Percentiles rank a stretch among this genome's conserved stretches.
Evolutionary conservation across 1,140 invertebrate genomes (phyloP).

Genomic region (Drusus annulatus): DNA sequence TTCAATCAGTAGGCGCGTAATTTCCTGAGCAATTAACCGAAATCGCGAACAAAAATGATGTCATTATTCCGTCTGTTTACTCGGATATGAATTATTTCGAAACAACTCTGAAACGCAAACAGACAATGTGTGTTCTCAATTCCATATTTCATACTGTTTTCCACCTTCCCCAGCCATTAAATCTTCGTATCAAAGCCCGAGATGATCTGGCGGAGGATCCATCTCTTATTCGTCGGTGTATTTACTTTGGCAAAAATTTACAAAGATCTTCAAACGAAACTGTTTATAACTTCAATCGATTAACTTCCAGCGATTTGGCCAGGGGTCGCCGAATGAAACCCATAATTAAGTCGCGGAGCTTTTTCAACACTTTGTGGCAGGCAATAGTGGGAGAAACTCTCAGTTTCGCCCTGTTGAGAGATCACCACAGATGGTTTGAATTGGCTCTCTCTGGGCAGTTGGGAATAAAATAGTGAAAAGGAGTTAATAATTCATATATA

Average conservation of each 20-base stretch:
- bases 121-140: slow-evolving; percentile 32
- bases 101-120: slow-evolving; percentile 27
- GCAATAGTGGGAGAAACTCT: no score
- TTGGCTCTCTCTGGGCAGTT: no score
- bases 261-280: slow-evolving; percentile 42
- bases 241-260: slow-evolving; percentile 51
- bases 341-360: no score
- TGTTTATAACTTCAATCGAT: slow-evolving; percentile 47
- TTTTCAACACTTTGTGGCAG: no score
- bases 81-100: slow-evolving; percentile 23
- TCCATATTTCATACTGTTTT: slow-evolving; percentile 6
- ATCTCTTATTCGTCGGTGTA: slow-evolving; percentile 31
- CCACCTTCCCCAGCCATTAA: slow-evolving; percentile 28
- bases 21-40: no score
- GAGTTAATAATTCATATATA: no score
- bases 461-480: no score
- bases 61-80: slow-evolving; percentile 21
- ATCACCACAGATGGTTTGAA: no score
- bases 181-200: slow-evolving; percentile 47
- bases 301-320: background rate
- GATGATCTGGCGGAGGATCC: slow-evolving; percentile 2
- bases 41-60: background rate
- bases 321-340: slow-evolving; percentile 27
- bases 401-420: no score
- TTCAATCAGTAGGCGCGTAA: no score